A percentile compares a stretch with the other conserved stretches of the same genome.
Conservation (phyloP, 2,797 vertebrate species). For the Neosilurus hyrtlii region DNA sequence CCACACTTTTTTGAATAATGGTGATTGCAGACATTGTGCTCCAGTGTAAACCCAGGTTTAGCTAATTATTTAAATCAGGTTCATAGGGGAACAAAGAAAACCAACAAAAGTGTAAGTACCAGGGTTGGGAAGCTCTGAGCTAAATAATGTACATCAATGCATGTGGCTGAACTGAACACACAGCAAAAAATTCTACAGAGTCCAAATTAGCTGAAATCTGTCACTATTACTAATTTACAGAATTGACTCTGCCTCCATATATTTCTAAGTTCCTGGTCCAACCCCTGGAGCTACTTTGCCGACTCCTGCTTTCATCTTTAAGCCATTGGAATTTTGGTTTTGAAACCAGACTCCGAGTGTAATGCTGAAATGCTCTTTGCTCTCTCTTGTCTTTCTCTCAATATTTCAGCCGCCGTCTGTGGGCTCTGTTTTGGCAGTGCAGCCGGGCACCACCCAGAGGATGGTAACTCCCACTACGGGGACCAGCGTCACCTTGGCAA, state of each 20-base stretch:
- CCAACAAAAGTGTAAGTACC: too few species aligned
- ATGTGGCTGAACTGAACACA: not conserved
- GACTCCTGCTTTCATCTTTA: too few species aligned
- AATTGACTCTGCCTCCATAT: too few species aligned
- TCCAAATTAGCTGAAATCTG: too few species aligned
- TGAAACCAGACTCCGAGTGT: not conserved
- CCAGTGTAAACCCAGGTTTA: too few species aligned
- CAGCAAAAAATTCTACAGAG: not conserved
- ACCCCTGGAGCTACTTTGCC: not conserved
- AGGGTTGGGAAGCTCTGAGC: too few species aligned
- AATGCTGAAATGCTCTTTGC: not conserved
- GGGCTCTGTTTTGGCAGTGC: constrained; percentile 48
- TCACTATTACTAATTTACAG: not conserved
- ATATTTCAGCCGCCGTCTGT: constrained; percentile 35
- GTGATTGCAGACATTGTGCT: too few species aligned
- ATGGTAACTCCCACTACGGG: constrained; percentile 70
- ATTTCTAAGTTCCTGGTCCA: not conserved
- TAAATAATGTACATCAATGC: not conserved
- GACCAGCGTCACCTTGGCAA: constrained; percentile 81
- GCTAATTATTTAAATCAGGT: too few species aligned
- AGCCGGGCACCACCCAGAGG: constrained; percentile 49
- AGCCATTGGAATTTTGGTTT: not conserved
- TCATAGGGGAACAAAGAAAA: too few species aligned
- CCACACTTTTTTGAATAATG: too few species aligned
- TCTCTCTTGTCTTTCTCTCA: constrained; percentile 5